These are phyloP conservation scores for Danio choprae DNA, from an alignment of 2,797 vertebrate species.

Conservation along the genomic window DNA sequence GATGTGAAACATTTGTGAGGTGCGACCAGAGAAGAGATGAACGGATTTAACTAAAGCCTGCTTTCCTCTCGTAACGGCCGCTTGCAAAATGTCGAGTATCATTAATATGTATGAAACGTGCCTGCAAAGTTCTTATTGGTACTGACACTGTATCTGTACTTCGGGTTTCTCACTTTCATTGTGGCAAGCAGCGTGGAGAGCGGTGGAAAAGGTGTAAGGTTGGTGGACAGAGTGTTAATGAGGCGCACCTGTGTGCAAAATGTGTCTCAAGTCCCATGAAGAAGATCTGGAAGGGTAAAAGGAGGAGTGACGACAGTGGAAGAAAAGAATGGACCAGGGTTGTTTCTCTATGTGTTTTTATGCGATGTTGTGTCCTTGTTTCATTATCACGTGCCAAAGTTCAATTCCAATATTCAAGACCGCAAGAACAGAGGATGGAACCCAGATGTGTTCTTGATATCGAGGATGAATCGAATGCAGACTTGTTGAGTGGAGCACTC, in stretches of 20 bases:
- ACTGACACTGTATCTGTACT: not conserved
- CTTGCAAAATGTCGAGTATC: constrained; percentile 1
- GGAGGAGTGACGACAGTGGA: no score
- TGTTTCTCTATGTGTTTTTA: no score
- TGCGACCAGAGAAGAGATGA: constrained; percentile 7
- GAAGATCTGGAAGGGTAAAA: no score
- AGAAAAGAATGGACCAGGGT: no score
- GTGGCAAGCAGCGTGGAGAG: not conserved
- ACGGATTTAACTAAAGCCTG: constrained; percentile 19
- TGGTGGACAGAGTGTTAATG: not conserved
- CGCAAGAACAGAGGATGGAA: no score
- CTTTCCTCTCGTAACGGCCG: not conserved
- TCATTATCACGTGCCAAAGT: no score
- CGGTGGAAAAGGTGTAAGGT: not conserved
- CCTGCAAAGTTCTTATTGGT: not conserved
- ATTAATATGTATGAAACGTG: constrained; percentile 16
- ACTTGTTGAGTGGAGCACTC: no score
- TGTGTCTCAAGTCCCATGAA: no score
- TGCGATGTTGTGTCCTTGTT: no score
- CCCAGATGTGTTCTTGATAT: no score
- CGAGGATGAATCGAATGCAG: no score
- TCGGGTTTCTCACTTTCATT: not conserved
- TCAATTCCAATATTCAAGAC: no score
- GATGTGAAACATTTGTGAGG: constrained; percentile 10
- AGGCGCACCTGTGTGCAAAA: not conserved